These are phyloP conservation scores for Hoplodrina blanda DNA, from an alignment of 2,888 invertebrate species.

Conservation along the genomic window DNA sequence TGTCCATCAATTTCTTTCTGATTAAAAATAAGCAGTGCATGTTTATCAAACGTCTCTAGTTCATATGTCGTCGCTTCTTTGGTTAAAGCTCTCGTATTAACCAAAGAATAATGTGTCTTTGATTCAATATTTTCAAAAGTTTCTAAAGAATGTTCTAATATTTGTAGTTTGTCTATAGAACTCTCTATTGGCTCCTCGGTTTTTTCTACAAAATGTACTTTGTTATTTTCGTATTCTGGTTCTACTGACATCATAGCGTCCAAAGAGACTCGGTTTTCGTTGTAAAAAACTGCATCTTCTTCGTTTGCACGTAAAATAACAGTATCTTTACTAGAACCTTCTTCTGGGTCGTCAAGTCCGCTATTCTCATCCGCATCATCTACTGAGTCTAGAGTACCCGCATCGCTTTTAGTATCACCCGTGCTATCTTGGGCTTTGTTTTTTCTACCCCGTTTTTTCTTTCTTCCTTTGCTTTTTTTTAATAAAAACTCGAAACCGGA, in stretches of 20 bases:
- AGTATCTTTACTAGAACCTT: slow-evolving; percentile 21
- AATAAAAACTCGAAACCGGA: slow-evolving; percentile 36
- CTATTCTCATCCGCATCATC: slow-evolving; percentile 52
- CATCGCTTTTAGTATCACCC: slow-evolving; percentile 46
- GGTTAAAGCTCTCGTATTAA: slow-evolving; percentile 69
- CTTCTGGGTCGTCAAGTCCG: slow-evolving; percentile 43
- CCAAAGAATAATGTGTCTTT: slow-evolving; percentile 8
- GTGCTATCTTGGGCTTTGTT: slow-evolving; percentile 21
- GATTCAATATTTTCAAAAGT: neutral
- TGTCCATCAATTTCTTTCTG: slow-evolving; percentile 76
- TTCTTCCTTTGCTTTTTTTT: slow-evolving; percentile 50
- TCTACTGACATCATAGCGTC: slow-evolving; percentile 41
- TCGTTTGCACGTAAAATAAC: neutral
- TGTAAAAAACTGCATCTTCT: neutral
- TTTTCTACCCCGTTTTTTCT: slow-evolving; percentile 35
- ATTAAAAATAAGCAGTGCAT: slow-evolving; percentile 81
- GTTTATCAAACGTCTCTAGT: slow-evolving; percentile 80
- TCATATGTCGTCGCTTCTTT: slow-evolving; percentile 77
- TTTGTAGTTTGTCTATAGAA: slow-evolving; percentile 39
- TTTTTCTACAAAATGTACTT: slow-evolving; percentile 14
- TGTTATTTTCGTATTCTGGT: slow-evolving; percentile 27
- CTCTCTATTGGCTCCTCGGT: slow-evolving; percentile 4
- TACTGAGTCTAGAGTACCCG: slow-evolving; percentile 38
- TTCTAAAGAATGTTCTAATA: slow-evolving; percentile 25
- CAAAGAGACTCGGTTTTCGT: slow-evolving; percentile 28